Conservation (phyloP, 2,888 invertebrate species). For the Metellina segmentata region DNA sequence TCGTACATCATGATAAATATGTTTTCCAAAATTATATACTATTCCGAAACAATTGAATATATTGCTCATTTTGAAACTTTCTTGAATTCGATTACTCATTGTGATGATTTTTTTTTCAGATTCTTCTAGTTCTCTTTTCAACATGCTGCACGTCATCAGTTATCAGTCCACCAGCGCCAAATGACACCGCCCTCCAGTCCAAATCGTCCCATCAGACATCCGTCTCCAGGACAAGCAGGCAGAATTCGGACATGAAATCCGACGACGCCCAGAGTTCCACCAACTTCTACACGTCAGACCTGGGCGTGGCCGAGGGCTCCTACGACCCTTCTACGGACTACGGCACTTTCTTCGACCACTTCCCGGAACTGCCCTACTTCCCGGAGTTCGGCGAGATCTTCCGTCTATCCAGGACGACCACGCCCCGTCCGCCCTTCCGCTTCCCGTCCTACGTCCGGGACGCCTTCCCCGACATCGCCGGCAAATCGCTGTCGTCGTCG, state of each 20-base stretch:
- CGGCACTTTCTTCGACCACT: conserved; percentile 58
- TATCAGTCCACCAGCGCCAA: background rate
- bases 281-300: conserved; percentile 54
- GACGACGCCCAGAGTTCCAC: conserved; percentile 61
- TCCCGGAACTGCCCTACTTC: conserved; percentile 67
- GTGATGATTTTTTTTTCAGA: conserved; percentile 9
- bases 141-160: background rate
- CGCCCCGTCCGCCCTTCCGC: conserved; percentile 61
- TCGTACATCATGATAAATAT: too few species aligned
- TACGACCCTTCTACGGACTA: conserved; percentile 58
- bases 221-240: conserved; percentile 82
- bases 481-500: background rate
- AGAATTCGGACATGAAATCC: conserved; percentile 36
- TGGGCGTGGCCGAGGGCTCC: conserved; percentile 16
- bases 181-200: conserved; percentile 5
- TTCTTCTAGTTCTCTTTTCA: background rate
- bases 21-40: too few species aligned
- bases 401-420: conserved; percentile 65
- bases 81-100: too few species aligned
- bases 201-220: conserved; percentile 79
- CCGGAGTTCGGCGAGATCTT: conserved; percentile 74
- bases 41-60: too few species aligned
- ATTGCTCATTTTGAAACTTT: too few species aligned
- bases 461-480: conserved; percentile 48
- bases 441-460: conserved; percentile 69